A percentile compares a stretch with the other conserved stretches of the same genome.
Evolutionary conservation across 2,113 vertebrate genomes (phyloP).

Genomic region (Ellobius talpinus): DNA sequence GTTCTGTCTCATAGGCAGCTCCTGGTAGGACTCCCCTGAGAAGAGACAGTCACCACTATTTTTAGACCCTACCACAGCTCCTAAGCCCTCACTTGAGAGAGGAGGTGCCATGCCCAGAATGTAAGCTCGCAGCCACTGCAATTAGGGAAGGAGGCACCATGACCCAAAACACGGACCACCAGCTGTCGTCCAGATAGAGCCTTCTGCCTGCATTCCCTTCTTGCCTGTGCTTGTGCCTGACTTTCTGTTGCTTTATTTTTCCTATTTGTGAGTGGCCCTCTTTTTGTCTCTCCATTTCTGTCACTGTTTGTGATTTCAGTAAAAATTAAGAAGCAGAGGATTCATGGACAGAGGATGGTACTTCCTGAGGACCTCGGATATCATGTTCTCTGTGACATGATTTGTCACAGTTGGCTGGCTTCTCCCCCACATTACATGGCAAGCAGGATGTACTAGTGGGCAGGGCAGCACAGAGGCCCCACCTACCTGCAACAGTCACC

Average conservation of each 20-base stretch:
- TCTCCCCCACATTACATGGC: neutral
- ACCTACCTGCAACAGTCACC: neutral
- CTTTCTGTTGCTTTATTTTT: neutral
- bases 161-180: neutral
- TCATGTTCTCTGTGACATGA: accelerated
- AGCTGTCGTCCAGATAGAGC: neutral
- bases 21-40: neutral
- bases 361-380: neutral
- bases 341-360: accelerated
- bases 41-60: neutral
- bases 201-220: neutral
- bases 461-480: neutral
- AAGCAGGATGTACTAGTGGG: neutral
- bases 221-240: neutral
- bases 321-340: neutral
- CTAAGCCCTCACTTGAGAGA: neutral
- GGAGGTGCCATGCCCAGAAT: neutral
- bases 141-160: neutral
- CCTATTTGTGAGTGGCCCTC: neutral
- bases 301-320: neutral
- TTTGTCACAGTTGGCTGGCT: neutral
- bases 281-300: neutral
- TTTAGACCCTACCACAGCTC: neutral
- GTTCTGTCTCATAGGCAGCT: neutral
- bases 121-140: neutral